Conservation (phyloP, 2,113 vertebrate species). For the Argyrosomus japonicus region DNA sequence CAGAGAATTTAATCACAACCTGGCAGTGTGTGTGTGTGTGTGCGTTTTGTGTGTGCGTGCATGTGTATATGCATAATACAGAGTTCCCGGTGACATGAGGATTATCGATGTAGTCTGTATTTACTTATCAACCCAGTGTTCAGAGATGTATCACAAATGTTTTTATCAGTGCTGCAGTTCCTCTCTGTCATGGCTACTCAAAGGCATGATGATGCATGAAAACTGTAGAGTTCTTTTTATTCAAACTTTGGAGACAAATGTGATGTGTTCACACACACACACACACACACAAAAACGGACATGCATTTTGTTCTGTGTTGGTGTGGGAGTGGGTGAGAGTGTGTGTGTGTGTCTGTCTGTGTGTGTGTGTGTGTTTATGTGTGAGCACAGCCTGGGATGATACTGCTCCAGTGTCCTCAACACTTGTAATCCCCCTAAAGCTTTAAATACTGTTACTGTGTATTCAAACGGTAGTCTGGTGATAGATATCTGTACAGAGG, state of each 20-base stretch:
- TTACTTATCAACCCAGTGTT: conserved; percentile 87
- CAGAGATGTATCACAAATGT: conserved; percentile 83
- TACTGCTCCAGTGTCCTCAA: conserved; percentile 71
- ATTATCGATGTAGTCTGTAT: conserved; percentile 86
- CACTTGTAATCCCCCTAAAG: conserved; percentile 81
- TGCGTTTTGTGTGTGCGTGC: conserved; percentile 34
- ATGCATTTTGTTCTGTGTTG: conserved; percentile 66
- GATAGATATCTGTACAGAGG: conserved; percentile 47
- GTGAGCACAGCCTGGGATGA: conserved; percentile 69
- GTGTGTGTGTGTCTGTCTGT: conserved; percentile 50
- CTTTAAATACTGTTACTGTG: conserved; percentile 78
- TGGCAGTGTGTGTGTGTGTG: conserved; percentile 74
- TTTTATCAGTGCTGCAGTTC: conserved; percentile 55
- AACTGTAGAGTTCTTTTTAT: conserved; percentile 16
- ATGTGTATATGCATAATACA: conserved; percentile 79
- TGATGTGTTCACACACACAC: conserved; percentile 31
- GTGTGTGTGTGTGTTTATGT: conserved; percentile 48
- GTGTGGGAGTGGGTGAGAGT: conserved; percentile 68
- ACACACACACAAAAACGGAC: conserved; percentile 19
- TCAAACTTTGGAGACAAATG: conserved; percentile 57
- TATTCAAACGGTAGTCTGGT: conserved; percentile 52
- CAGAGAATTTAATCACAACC: conserved; percentile 93
- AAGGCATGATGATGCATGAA: conserved; percentile 38
- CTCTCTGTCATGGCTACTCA: conserved; percentile 33
- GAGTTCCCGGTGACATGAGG: conserved; percentile 82